These are phyloP conservation scores for Tortrix viridana DNA, from an alignment of 2,888 invertebrate species.

Conservation along the genomic window DNA sequence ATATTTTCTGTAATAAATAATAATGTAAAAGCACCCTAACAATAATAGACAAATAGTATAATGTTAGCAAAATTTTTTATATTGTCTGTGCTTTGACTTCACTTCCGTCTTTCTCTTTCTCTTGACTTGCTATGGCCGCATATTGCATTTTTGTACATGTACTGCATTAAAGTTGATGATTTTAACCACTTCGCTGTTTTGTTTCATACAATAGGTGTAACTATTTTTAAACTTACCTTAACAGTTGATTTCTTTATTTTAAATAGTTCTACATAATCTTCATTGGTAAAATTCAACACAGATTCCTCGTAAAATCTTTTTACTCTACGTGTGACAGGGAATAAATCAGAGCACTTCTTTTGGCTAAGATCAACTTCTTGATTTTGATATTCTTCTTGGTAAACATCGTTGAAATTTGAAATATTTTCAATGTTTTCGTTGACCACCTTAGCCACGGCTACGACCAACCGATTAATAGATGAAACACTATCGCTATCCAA, in stretches of 20 bases:
- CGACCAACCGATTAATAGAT: constrained; percentile 63
- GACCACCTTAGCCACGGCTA: constrained; percentile 68
- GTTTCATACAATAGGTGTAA: background rate
- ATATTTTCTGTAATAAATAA: too few relatives aligned
- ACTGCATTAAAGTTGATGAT: too few relatives aligned
- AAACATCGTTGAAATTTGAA: constrained; percentile 51
- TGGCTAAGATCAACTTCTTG: constrained; percentile 37
- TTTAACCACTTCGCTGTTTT: too few relatives aligned
- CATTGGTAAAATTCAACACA: constrained; percentile 58
- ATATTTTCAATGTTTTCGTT: constrained; percentile 69
- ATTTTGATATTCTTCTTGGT: constrained; percentile 50
- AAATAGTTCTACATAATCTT: constrained; percentile 62
- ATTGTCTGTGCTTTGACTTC: too few relatives aligned
- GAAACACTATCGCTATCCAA: constrained; percentile 66
- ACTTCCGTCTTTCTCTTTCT: too few relatives aligned
- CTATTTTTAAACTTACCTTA: constrained; percentile 52
- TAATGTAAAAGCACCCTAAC: too few relatives aligned
- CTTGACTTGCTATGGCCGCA: too few relatives aligned
- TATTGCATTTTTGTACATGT: too few relatives aligned
- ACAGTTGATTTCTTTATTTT: constrained; percentile 69
- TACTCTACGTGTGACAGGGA: constrained; percentile 39
- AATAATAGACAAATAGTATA: too few relatives aligned
- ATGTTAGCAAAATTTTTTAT: too few relatives aligned
- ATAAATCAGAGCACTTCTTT: constrained; percentile 35
- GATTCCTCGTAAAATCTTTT: constrained; percentile 61